phyloP scores from a whole-genome alignment of 2,113 vertebrate genomes.

The Nycticryphes semicollaris region DNA sequence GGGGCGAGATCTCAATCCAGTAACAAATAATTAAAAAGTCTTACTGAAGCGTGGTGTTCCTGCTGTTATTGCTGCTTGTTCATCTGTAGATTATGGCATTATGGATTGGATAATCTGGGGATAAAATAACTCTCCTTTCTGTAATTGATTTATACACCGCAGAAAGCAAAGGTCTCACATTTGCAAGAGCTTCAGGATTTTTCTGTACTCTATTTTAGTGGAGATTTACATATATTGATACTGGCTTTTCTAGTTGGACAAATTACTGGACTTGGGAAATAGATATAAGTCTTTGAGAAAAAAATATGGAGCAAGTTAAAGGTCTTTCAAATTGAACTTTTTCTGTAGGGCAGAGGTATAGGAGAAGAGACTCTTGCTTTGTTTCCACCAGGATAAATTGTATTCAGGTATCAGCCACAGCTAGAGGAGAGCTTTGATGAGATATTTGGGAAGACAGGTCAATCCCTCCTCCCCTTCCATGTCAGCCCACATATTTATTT shows the following conservation, averaged over 20 bases:
- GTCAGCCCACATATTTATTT: neutral
- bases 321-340: neutral
- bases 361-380: neutral
- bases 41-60: neutral
- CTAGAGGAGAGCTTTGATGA: neutral
- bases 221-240: neutral
- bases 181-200: neutral
- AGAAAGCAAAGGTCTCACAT: neutral
- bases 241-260: neutral
- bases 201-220: neutral
- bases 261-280: neutral
- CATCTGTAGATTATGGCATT: neutral
- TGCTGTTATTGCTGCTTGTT: neutral
- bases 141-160: neutral
- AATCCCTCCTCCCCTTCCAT: neutral
- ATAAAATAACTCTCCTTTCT: neutral
- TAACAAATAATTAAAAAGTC: neutral
- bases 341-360: neutral
- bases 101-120: neutral
- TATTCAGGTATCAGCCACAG: neutral
- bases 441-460: neutral
- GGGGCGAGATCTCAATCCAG: neutral
- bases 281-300: neutral
- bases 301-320: neutral
- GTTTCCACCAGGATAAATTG: neutral